These are phyloP conservation scores for Poecile montanus DNA, from an alignment of 2,797 vertebrate species.

Conservation along the genomic window DNA sequence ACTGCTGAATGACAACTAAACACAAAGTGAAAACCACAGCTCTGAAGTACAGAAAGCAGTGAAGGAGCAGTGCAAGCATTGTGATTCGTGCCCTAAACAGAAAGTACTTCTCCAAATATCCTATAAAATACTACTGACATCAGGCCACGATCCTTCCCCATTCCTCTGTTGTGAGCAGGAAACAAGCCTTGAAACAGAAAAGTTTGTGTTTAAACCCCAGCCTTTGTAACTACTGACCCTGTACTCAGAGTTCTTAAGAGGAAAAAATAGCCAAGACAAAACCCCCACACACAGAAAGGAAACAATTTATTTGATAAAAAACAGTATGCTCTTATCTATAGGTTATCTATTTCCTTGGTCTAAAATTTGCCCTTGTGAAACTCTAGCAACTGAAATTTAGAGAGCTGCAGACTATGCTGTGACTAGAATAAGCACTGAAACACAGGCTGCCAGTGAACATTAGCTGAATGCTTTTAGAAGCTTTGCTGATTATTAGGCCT, in stretches of 20 bases:
- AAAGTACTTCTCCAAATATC: background rate
- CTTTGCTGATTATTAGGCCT: background rate
- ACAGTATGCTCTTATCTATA: background rate
- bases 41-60: background rate
- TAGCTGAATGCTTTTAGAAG: background rate
- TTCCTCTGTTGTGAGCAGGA: background rate
- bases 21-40: background rate
- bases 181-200: background rate
- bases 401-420: background rate
- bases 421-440: background rate
- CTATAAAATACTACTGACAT: rapidly evolving
- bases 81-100: rapidly evolving
- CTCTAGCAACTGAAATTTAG: background rate
- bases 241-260: background rate
- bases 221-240: background rate
- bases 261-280: background rate
- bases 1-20: background rate
- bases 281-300: background rate
- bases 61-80: background rate
- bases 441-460: background rate
- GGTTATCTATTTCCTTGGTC: background rate
- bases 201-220: background rate
- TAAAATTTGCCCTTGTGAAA: background rate
- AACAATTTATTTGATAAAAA: background rate
- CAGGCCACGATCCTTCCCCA: background rate